Evolutionary conservation across 2,797 vertebrate species (phyloP).

Genomic region (Sebastes hopkinsi): DNA sequence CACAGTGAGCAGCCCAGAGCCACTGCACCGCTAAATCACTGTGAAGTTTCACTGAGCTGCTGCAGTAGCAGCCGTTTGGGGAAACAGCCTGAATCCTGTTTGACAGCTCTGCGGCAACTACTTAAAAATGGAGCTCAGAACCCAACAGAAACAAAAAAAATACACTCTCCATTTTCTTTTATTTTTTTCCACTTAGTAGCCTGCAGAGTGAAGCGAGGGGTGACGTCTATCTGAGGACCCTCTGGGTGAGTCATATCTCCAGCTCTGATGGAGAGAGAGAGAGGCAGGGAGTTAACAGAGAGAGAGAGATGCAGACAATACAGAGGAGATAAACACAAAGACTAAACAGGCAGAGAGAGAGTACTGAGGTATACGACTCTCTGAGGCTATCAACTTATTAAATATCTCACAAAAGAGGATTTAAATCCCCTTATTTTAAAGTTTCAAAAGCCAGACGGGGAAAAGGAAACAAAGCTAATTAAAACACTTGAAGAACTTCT

Average conservation of each 20-base stretch:
- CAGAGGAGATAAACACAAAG: not conserved
- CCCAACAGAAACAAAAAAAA: too few relatives aligned
- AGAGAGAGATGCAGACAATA: not conserved
- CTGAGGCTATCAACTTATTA: not conserved
- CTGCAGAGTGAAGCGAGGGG: constrained; percentile 6
- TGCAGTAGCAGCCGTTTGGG: constrained; percentile 9
- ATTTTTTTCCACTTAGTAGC: constrained; percentile 7
- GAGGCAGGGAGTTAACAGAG: not conserved
- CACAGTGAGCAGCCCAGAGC: not conserved
- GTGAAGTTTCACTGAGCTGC: constrained; percentile 10
- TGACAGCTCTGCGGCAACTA: constrained; percentile 34
- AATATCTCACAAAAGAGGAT: not conserved
- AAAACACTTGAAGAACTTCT: not conserved
- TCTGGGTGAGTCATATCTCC: constrained; percentile 36
- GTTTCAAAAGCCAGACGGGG: not conserved
- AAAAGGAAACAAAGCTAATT: not conserved
- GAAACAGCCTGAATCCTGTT: constrained; percentile 21
- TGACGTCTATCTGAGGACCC: constrained; percentile 9
- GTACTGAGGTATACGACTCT: too few relatives aligned
- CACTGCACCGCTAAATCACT: constrained; percentile 4
- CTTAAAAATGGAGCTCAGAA: constrained; percentile 18
- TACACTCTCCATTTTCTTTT: not conserved
- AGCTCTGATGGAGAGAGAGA: not conserved
- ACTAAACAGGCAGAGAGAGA: not conserved
- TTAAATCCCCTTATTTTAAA: not conserved